A percentile compares a stretch with the other conserved stretches of the same genome.
These are phyloP conservation scores for Neogobius melanostomus DNA, from an alignment of 2,113 vertebrate genomes.

Conservation along the genomic window DNA sequence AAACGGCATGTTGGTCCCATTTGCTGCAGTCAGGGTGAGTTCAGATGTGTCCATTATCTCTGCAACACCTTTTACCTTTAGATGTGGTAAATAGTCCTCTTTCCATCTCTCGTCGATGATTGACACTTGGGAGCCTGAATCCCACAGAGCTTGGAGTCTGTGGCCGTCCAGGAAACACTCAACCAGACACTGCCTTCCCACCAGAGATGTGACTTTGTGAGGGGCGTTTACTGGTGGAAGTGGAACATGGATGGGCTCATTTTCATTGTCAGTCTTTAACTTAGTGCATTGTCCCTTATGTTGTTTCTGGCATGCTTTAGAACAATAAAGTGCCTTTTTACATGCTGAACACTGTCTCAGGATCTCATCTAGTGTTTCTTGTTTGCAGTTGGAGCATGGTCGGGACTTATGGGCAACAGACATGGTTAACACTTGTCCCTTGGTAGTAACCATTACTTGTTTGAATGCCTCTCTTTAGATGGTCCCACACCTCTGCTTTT, in stretches of 20 bases:
- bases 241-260: too few relatives aligned
- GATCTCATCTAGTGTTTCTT: too few relatives aligned
- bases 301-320: not conserved
- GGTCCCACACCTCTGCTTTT: not conserved
- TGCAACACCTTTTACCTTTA: not conserved
- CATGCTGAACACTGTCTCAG: not conserved
- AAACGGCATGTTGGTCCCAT: too few relatives aligned
- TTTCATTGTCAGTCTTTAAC: too few relatives aligned
- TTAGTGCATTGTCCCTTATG: too few relatives aligned
- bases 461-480: not conserved
- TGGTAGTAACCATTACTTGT: not conserved
- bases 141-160: not conserved
- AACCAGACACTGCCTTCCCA: too few relatives aligned
- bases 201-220: too few relatives aligned
- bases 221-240: too few relatives aligned
- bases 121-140: too few relatives aligned
- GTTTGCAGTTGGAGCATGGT: not conserved
- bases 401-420: not conserved
- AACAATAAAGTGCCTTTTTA: not conserved
- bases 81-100: too few relatives aligned
- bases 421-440: not conserved
- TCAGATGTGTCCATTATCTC: not conserved
- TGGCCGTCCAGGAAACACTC: conserved; percentile 3
- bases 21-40: not conserved
- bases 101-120: too few relatives aligned